Conservation (phyloP, 2,888 invertebrate species). For the Griposia aprilina region DNA sequence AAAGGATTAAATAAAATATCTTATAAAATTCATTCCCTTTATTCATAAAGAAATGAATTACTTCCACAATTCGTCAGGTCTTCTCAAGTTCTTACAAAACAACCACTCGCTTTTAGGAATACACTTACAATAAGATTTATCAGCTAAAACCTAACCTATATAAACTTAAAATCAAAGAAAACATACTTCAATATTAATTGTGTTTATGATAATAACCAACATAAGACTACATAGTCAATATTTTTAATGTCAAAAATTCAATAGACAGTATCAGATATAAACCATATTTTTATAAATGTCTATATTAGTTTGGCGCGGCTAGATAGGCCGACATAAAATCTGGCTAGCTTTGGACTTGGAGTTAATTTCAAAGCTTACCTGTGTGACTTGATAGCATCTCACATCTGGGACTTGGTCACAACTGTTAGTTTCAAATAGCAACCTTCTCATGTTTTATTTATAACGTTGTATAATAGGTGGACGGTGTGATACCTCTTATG, state of each 20-base stretch:
- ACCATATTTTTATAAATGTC: not conserved
- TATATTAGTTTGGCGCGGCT: not conserved
- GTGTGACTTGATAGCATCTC: too few relatives aligned
- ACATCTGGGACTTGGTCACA: not conserved
- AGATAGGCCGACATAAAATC: not conserved
- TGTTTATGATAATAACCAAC: conserved; percentile 19
- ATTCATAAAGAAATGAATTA: conserved; percentile 61
- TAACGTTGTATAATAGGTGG: not conserved
- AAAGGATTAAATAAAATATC: conserved; percentile 25
- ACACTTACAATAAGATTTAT: conserved; percentile 48
- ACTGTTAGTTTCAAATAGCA: not conserved
- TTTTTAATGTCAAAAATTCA: conserved; percentile 16
- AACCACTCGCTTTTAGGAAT: conserved; percentile 40
- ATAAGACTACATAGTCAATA: conserved; percentile 8
- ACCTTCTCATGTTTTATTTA: not conserved
- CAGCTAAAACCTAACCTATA: conserved; percentile 46
- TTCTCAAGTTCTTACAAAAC: conserved; percentile 46
- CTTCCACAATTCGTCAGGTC: conserved; percentile 48
- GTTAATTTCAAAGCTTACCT: not conserved
- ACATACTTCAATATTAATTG: conserved; percentile 25
- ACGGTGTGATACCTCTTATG: not conserved
- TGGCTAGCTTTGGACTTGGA: not conserved
- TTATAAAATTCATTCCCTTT: conserved; percentile 55
- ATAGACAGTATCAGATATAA: not conserved
- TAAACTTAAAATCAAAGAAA: conserved; percentile 32